Base-by-base conservation (phyloP, 2,888 invertebrate species). In the Mystacides longicornis region DNA sequence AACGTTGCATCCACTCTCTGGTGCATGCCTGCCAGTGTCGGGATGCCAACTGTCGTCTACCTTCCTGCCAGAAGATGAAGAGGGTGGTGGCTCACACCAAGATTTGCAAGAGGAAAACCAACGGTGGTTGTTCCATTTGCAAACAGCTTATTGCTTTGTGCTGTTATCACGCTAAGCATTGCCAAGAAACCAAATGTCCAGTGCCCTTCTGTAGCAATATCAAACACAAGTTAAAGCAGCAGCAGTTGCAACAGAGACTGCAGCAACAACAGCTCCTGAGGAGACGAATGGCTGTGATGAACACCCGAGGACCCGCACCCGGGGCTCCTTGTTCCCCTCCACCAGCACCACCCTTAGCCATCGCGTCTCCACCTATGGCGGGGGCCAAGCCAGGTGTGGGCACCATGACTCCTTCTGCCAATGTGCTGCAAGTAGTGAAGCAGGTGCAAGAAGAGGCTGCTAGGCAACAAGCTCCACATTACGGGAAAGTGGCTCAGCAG, bases 151-250 rank as follows among this genome's bases (percentile, higher is more conserved):
- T 98, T 68, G 98, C 98, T 31, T 77, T 99, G 60, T 99, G 99
- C 71, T 98, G 96, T 73, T 98, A 97, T 74, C 99, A 99, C 72
- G 98, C 99, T 49, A 99, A 98, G 75, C 95, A 97, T 78, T 99
- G 99, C 77, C 84, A 88, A 75, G 94, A 94, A 75, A 87, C 86
- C 61, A 96, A 96, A 75, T 98, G 97, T 77, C 90, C 92, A 58
- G 98, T 99, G 71, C 98, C 98, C 62, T 99, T 98, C 87, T 99
- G 99, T 81, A 87, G 89, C 67, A 96, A 95, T 71, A 97, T 99
- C 69, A 96, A 98, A 73, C 93, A 95, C 73, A 98, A 98, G 75
- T 78, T 99, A 65, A 91, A 93, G 68, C 97, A 98, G 72, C 98
- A 99, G 72, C 96, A 98, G 71, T 74, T 93, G 61, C 95, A 97